Evolutionary conservation across 2,113 vertebrate species (phyloP), one percentile per base, ranked within the genome.

Genomic region (Limnothrissa miodon): DNA sequence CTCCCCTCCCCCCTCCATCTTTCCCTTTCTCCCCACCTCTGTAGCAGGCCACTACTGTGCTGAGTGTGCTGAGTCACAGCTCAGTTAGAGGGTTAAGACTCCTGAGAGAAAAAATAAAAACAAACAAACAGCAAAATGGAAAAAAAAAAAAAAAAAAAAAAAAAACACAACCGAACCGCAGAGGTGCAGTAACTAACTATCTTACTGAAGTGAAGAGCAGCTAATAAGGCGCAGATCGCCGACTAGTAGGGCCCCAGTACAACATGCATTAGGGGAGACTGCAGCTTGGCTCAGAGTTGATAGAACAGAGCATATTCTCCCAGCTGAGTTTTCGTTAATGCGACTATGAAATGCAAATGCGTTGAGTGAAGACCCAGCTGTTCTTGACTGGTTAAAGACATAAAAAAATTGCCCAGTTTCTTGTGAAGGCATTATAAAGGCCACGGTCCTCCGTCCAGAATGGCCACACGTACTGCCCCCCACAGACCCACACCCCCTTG

Each of bases 71-170:
- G 25, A 70, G 29, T 70, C 56, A 29, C 56, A 62, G 56, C 42
- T 4, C 42, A 42, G 42, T 42, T 42, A 42, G 6, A 42, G 42
- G 56, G 62, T 70, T 70, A 70, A n/a, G n/a, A 66, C 59, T 25
- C n/a, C 59, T 66, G 59, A 66, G 59, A 29, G n/a, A 25, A 25
- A 66, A 66, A 8, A 10, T 21, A 21, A 17, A 82, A 74, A 83
- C 79, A 53, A 48, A 51, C 53, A 81, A 78, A 83, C 78, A 83
- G 6, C 6, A 78, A 66, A 66, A 8, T 2, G 79, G 48, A 83
- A 53, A 81, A 66, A 66, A 8, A 5, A 82, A 62, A 83, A 53
- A 81, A 66, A 66, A 9, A 66, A 5, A 29, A n/a, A 82, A 66
- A 83, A 62, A 45, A 51, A 46, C 39, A 79, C 62, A 83, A 53